phyloP scores from a whole-genome alignment of 2,797 vertebrate species.

The Chloroceryle amazona region DNA sequence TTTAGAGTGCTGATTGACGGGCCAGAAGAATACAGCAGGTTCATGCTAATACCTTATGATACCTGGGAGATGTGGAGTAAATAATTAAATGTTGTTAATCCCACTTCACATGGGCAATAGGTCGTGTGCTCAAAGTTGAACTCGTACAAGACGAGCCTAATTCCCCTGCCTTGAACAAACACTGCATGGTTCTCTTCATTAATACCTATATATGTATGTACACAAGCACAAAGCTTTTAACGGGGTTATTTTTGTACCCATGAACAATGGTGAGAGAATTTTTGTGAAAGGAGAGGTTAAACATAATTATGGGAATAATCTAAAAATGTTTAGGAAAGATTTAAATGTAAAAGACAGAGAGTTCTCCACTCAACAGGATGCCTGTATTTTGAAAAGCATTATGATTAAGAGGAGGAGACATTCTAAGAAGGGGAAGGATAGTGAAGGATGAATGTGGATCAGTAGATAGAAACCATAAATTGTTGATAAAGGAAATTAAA shows the following conservation, averaged over 20 bases:
- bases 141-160: not conserved
- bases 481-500: not conserved
- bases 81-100: not conserved
- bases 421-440: not conserved
- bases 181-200: not conserved
- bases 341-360: not conserved
- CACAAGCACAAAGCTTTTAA: not conserved
- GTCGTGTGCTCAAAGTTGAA: not conserved
- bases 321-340: not conserved
- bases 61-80: not conserved
- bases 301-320: not conserved
- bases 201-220: not conserved
- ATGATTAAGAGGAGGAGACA: not conserved
- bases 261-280: not conserved
- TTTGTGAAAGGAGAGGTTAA: not conserved
- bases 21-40: not conserved
- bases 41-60: not conserved
- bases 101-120: not conserved
- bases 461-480: not conserved
- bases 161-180: not conserved
- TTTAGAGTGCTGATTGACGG: not conserved
- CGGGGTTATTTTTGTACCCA: not conserved
- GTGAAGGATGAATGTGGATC: not conserved
- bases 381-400: not conserved
- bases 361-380: not conserved